Evolutionary conservation across 2,113 vertebrate genomes (phyloP), one percentile per base, ranked within the genome.

Genomic region (Mobula hypostoma): DNA sequence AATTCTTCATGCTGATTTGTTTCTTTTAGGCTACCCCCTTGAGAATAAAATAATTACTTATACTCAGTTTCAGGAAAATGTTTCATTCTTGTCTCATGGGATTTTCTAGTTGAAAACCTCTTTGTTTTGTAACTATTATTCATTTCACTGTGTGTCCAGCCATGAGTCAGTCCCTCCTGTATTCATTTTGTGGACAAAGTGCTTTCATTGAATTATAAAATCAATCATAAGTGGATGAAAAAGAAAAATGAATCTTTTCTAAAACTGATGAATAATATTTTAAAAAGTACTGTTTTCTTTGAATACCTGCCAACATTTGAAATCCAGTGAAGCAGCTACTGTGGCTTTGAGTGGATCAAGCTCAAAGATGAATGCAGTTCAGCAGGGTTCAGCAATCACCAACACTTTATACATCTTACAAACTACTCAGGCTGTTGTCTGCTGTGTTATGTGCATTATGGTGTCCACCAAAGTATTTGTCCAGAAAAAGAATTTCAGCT

Each of bases 211-310:
- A 88, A 88, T 66, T 66, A 61, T 61, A 88, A 88, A 66, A 66
- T 88, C 12, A 88, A 66, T 88, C 58, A 88, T 29, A 85, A 58
- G 14, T 87, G 85, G 63, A 88, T 32, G 56, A 88, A 85, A 14
- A 56, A 14, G 56, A 85, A n/a, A 79, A 79, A 79, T 79, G 24
- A 24, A 21, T 83, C 0, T 58, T 58, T 85, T 19, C 56, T 61
- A 85, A 83, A 83, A 56, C 21, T 85, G 82, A 17, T 87, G 24
- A 87, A 87, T 63, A 87, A 87, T 24, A n/a, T 87, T 27, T 63
- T 29, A 87, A 88, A 63, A 66, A n/a, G 32, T 79, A 19, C 1
- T 66, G 27, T 88, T 63, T 88, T 19, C 85, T 66, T 88, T 88
- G 14, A 61, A 32, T 66, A n/a, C 56, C 0, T 32, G 85, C 58